Evolutionary conservation across 2,797 vertebrate genomes (phyloP).

Genomic region (Varecia variegata): DNA sequence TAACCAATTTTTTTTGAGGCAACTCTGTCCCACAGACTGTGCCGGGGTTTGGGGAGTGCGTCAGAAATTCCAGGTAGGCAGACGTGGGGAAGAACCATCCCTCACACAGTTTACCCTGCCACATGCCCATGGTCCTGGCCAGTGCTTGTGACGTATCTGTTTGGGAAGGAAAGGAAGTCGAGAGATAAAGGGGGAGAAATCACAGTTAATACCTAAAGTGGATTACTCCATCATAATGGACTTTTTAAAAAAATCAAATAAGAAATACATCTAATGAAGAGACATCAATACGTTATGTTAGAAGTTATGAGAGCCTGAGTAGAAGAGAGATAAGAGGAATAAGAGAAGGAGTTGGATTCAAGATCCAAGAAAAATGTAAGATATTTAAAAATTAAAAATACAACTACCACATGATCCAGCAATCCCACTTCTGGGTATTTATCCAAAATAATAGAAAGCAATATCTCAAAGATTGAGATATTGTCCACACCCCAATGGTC

Average conservation of each 20-base stretch:
- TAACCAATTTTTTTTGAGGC: not conserved
- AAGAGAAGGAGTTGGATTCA: not conserved
- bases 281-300: not conserved
- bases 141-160: no score
- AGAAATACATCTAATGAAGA: not conserved
- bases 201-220: not conserved
- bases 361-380: constrained; percentile 19
- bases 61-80: not conserved
- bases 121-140: not conserved
- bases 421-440: not conserved
- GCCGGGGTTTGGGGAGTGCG: no score
- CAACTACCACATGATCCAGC: not conserved
- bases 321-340: not conserved
- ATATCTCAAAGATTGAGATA: not conserved
- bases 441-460: not conserved
- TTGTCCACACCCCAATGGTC: not conserved
- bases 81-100: not conserved
- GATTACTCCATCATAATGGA: not conserved
- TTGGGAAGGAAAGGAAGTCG: not conserved
- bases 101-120: not conserved
- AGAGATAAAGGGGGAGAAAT: not conserved
- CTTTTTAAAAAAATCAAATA: not conserved
- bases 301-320: not conserved
- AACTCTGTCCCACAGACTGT: not conserved
- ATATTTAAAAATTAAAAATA: constrained; percentile 44